A percentile compares a stretch with the other conserved stretches of the same genome.
These are phyloP conservation scores for Elachura formosa DNA, from an alignment of 2,113 vertebrate species.

Conservation along the genomic window DNA sequence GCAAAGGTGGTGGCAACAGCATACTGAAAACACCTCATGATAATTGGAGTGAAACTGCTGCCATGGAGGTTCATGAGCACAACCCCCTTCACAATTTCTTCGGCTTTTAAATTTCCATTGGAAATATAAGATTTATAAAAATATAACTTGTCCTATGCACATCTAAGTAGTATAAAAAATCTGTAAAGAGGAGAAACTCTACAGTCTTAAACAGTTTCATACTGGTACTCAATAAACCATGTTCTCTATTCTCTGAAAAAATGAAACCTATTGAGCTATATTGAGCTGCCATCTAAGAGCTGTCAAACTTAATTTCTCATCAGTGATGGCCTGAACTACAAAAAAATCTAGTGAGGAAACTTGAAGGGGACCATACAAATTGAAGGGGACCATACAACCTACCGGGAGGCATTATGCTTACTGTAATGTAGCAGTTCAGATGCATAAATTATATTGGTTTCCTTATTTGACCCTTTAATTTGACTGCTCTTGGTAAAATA, in stretches of 20 bases:
- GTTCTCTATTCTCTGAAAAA: background rate
- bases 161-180: background rate
- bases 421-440: background rate
- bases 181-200: background rate
- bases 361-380: background rate
- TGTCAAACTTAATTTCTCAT: background rate
- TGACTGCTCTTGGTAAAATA: background rate
- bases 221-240: background rate
- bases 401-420: background rate
- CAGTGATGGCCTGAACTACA: background rate
- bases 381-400: background rate
- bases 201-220: background rate
- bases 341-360: background rate
- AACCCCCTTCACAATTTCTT: fast-evolving
- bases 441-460: background rate
- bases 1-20: background rate
- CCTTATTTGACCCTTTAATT: background rate
- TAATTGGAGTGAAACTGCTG: background rate
- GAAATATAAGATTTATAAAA: background rate
- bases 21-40: background rate
- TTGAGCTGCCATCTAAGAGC: background rate
- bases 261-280: background rate
- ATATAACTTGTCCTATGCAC: background rate
- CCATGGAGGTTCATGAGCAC: background rate
- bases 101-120: background rate